Percentiles rank a stretch among this genome's conserved stretches.
Conservation (phyloP, 2,888 invertebrate genomes). For the Chaetoderma sp. region DNA sequence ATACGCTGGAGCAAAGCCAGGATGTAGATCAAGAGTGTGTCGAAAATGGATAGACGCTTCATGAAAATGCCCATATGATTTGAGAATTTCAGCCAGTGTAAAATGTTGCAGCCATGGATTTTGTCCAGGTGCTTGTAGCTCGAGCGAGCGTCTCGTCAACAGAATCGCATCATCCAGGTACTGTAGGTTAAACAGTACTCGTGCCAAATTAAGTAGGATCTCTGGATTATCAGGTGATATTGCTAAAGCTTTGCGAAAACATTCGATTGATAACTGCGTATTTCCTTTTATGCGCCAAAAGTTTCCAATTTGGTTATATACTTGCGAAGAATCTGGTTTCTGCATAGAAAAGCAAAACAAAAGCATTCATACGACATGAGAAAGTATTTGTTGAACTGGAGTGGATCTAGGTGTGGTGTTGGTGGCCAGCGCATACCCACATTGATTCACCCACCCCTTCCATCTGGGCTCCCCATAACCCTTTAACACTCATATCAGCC, state of each 20-base stretch:
- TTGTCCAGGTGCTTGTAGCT: slow-evolving; percentile 86
- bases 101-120: slow-evolving; percentile 93
- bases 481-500: too few species aligned
- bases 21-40: slow-evolving; percentile 85
- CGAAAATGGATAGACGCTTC: slow-evolving; percentile 87
- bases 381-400: too few species aligned
- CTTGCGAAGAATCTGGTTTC: slow-evolving; percentile 78
- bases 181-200: slow-evolving; percentile 86
- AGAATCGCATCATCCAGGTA: slow-evolving; percentile 92
- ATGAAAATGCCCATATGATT: slow-evolving; percentile 89
- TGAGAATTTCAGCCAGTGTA: slow-evolving; percentile 90
- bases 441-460: background rate
- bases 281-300: slow-evolving; percentile 92
- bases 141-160: slow-evolving; percentile 85
- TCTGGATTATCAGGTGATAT: slow-evolving; percentile 90
- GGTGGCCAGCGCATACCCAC: background rate
- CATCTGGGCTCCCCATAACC: too few species aligned
- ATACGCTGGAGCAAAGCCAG: slow-evolving; percentile 86
- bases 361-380: background rate
- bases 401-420: too few species aligned
- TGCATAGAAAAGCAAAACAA: slow-evolving; percentile 43
- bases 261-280: slow-evolving; percentile 87
- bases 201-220: slow-evolving; percentile 84
- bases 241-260: slow-evolving; percentile 84
- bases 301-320: slow-evolving; percentile 92